Conservation (phyloP, 2,113 vertebrate species). For the Proterorhinus semilunaris region DNA sequence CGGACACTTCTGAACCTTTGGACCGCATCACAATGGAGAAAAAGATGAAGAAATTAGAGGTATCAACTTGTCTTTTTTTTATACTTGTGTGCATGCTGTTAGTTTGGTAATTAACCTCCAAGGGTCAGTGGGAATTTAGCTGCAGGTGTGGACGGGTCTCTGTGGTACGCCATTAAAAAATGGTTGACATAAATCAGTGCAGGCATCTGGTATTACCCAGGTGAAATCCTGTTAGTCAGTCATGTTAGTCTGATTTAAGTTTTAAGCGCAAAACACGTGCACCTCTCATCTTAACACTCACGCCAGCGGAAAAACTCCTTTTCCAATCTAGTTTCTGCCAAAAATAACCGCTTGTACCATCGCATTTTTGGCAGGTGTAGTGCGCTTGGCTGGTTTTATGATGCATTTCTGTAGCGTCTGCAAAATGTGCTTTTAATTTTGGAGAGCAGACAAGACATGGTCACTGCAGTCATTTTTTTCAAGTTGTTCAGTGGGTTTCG, state of each 20-base stretch:
- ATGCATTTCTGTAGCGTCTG: constrained; percentile 13
- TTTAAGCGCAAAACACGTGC: constrained; percentile 27
- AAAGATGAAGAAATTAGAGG: constrained; percentile 90
- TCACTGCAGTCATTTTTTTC: constrained; percentile 7
- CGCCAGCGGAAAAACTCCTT: constrained; percentile 44
- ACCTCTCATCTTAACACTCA: constrained; percentile 20
- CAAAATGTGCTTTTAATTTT: constrained; percentile 25
- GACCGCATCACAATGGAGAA: constrained; percentile 85
- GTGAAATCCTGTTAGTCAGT: constrained; percentile 15
- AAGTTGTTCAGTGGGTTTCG: constrained; percentile 13
- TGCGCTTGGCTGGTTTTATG: constrained; percentile 31
- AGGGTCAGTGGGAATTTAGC: constrained; percentile 9
- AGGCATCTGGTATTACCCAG: constrained; percentile 8
- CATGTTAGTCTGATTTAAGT: constrained; percentile 28
- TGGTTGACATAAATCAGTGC: constrained; percentile 34
- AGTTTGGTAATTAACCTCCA: neutral
- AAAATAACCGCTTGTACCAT: constrained; percentile 32
- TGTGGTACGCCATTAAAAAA: constrained; percentile 10
- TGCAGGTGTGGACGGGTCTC: neutral
- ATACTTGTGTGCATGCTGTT: neutral
- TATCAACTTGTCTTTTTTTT: constrained; percentile 55
- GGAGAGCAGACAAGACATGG: constrained; percentile 7
- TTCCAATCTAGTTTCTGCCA: constrained; percentile 33
- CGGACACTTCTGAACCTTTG: constrained; percentile 76
- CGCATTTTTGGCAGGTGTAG: constrained; percentile 28